Evolutionary conservation across 1,140 invertebrate species (phyloP), one percentile per base, ranked within the genome.

Genomic region (Formica exsecta): DNA sequence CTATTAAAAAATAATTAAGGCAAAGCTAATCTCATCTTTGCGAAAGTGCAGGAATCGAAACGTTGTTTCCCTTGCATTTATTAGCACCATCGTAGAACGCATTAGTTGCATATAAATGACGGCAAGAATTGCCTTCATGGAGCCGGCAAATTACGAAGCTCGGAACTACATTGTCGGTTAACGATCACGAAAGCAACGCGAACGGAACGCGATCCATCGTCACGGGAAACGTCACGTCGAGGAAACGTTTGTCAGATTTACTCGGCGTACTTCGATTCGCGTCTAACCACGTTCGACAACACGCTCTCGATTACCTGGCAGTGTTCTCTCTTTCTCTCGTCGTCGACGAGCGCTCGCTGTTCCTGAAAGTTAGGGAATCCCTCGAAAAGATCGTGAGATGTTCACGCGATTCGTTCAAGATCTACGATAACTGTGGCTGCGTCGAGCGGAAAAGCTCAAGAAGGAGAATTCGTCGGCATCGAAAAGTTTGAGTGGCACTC

Each of bases 401-500:
- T 16, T 51, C 38, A 16, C 32, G 76, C 29, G n/a, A 62, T 66
- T 71, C 25, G 48, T 5, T 36, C 32, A 32, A 57, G 32, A 61
- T 41, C 16, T 41, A 38, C 25, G 11, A 22, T 41, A 80, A 79
- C 44, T 79, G 54, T 9, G 29, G 8, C 9, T 25, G 1, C 19
- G 25, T 19, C 38, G n/a, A 73, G n/a, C 13, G 68, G 6, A 19
- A 29, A 25, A 13, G 36, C 25, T 16, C 19, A 16, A 41, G 66
- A n/a, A 25, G 38, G 3, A 29, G 0, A 38, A 59, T 61, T 73
- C 29, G 54, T 8, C 62, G 19, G 11, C 19, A 38, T 44, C 61
- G 11, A 4, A 16, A 44, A 73, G 19, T 73, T 81, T 38, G 68
- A 83, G 79, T 83, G 54, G 44, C 54, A 83, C 79, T 83, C 7